phyloP scores from a whole-genome alignment of 2,113 vertebrate species.

The Neodon shergylaensis region DNA sequence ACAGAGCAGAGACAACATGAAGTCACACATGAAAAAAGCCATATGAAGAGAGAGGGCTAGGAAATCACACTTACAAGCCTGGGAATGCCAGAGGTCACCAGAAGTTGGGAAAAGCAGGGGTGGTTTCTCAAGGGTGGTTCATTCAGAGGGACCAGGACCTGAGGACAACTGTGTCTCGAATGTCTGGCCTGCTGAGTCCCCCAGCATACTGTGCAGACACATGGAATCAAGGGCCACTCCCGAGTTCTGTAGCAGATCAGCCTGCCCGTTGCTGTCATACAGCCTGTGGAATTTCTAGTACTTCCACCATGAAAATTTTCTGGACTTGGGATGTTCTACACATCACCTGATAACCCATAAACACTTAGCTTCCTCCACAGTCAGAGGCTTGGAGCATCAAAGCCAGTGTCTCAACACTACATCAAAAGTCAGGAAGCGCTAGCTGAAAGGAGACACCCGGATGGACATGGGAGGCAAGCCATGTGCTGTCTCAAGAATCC shows the following conservation, averaged over 20 bases:
- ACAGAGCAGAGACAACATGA: background rate
- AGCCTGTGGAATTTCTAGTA: background rate
- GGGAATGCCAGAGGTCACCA: background rate
- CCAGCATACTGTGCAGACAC: fast-evolving
- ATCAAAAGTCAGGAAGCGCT: slow-evolving; percentile 77
- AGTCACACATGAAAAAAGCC: background rate
- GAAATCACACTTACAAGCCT: background rate
- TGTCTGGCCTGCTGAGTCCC: background rate
- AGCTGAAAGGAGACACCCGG: slow-evolving; percentile 69
- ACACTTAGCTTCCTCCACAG: slow-evolving; percentile 76
- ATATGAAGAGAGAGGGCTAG: background rate
- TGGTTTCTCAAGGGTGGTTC: background rate
- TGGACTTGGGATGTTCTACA: slow-evolving; percentile 33
- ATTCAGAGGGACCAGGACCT: background rate
- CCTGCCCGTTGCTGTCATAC: background rate
- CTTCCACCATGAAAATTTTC: background rate
- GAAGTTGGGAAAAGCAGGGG: background rate
- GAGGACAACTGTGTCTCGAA: background rate
- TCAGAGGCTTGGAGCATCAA: slow-evolving; percentile 77
- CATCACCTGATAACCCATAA: slow-evolving; percentile 70
- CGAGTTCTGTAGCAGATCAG: background rate
- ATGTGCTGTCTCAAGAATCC: slow-evolving; percentile 35
- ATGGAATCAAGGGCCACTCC: background rate
- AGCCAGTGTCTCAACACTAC: slow-evolving; percentile 75
- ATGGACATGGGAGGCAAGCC: slow-evolving; percentile 51